phyloP scores from a whole-genome alignment of 2,888 invertebrate species.

The Philopedon plagiatum region DNA sequence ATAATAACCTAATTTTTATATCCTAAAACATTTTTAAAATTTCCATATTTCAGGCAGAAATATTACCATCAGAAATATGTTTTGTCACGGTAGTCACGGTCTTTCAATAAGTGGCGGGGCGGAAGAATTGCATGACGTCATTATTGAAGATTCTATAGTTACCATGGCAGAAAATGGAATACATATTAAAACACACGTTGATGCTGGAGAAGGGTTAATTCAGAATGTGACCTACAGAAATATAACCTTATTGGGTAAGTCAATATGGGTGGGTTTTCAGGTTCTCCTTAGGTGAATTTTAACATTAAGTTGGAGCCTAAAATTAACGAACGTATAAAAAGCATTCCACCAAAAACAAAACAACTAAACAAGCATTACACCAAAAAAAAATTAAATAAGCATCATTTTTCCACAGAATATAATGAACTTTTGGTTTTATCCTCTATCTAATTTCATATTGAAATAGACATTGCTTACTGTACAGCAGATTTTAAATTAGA shows the following conservation, averaged over 20 bases:
- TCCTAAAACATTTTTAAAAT: neutral
- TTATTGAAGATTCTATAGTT: constrained; percentile 38
- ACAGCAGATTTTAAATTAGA: no score
- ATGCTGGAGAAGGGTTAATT: constrained; percentile 44
- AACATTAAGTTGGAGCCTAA: no score
- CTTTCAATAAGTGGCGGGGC: constrained; percentile 46
- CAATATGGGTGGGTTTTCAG: no score
- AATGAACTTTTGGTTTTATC: no score
- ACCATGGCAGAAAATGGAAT: constrained; percentile 49
- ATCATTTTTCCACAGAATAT: no score
- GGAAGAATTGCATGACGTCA: constrained; percentile 36
- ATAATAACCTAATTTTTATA: neutral
- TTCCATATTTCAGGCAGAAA: constrained; percentile 39
- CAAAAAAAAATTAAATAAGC: no score
- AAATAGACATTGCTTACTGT: no score
- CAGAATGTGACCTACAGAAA: constrained; percentile 46
- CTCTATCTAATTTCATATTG: no score
- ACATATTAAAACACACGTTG: constrained; percentile 51
- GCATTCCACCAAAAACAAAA: no score
- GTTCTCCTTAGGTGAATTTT: no score
- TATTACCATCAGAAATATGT: constrained; percentile 41
- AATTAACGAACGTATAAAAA: no score
- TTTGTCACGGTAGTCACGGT: constrained; percentile 52
- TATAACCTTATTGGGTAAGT: constrained; percentile 39
- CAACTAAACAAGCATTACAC: no score